phyloP scores from a whole-genome alignment of 2,113 vertebrate genomes.

The Macaca nemestrina region DNA sequence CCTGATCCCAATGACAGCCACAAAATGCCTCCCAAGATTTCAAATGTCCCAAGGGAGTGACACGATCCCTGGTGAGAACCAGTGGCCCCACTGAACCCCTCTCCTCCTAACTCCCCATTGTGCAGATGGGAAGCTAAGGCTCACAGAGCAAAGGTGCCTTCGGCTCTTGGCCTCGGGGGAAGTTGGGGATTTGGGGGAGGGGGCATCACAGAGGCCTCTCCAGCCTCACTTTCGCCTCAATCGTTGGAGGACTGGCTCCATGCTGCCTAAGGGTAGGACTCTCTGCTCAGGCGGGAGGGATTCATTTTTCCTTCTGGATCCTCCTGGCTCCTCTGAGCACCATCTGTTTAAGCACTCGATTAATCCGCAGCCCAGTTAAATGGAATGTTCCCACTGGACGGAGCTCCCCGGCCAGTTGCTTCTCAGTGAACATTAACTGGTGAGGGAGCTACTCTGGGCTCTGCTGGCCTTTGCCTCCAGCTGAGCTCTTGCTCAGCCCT shows the following conservation, averaged over 20 bases:
- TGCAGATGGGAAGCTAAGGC: background rate
- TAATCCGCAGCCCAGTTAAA: slow-evolving; percentile 63
- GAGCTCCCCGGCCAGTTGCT: background rate
- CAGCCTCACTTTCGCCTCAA: too few relatives aligned
- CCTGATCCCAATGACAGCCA: background rate
- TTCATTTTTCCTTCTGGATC: background rate
- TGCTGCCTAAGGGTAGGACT: background rate
- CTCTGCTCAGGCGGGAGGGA: background rate
- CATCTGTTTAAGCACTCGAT: slow-evolving; percentile 28
- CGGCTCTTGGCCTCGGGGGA: background rate
- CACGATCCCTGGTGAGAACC: background rate
- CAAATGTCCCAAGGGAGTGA: background rate
- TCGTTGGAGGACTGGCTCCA: background rate
- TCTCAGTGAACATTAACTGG: background rate
- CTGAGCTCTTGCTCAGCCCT: background rate
- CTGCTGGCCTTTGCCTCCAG: background rate
- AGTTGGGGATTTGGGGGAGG: background rate
- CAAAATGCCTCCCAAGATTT: background rate
- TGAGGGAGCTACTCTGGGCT: background rate
- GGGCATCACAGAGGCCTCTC: background rate
- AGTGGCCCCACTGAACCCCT: background rate
- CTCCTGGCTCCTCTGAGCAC: slow-evolving; percentile 40
- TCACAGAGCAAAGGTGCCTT: rapidly evolving
- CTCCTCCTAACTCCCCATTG: background rate
- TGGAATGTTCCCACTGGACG: background rate